Conservation (phyloP, 1,140 invertebrate species). For the Hypsibius dujardini region DNA sequence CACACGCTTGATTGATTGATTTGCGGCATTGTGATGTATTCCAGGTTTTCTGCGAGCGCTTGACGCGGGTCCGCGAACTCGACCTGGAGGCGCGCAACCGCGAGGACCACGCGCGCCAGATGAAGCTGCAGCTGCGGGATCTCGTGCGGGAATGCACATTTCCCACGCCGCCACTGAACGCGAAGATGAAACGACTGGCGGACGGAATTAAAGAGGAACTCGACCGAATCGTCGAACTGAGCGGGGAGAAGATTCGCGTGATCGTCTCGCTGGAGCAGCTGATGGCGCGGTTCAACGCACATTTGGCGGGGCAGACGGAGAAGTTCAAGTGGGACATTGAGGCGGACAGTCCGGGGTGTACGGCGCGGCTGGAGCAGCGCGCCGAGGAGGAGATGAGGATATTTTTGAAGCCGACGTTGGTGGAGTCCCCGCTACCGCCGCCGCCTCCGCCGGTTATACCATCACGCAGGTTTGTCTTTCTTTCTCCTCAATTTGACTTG, state of each 20-base stretch:
- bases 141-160: background rate
- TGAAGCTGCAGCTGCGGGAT: background rate
- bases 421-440: too few relatives aligned
- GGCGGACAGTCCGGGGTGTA: background rate
- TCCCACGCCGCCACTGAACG: too few relatives aligned
- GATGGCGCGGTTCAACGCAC: background rate
- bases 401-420: too few relatives aligned
- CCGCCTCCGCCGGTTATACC: too few relatives aligned
- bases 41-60: background rate
- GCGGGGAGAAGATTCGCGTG: background rate
- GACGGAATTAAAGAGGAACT: background rate
- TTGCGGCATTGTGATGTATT: too few relatives aligned
- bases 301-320: background rate
- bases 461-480: too few relatives aligned
- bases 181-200: background rate
- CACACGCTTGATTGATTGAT: too few relatives aligned
- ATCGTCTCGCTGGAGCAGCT: background rate
- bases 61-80: background rate
- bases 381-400: background rate
- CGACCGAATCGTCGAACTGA: background rate
- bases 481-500: too few relatives aligned
- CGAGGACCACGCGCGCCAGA: background rate
- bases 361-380: background rate
- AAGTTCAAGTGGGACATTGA: slow-evolving; percentile 14
- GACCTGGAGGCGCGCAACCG: background rate